Evolutionary conservation across 1,140 invertebrate species (phyloP), one percentile per base, ranked within the genome.

Genomic region (Dinoponera quadriceps): DNA sequence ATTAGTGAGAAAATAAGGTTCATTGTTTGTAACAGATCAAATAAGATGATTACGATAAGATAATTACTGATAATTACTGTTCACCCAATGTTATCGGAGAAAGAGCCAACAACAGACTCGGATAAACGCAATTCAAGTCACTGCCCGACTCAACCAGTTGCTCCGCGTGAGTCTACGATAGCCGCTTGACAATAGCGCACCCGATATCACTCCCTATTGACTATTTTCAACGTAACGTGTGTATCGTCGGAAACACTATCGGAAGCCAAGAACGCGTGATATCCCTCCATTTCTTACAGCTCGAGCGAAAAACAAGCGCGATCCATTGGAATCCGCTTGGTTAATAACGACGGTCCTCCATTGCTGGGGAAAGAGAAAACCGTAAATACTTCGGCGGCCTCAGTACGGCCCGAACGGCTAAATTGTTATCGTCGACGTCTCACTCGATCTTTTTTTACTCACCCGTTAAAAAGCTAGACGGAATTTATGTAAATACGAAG

Each of bases 401-500:
- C 0, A 20, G 13, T 3, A 20, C 9, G 25, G 48, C 1, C 5
- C 11, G n/a, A 63, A 63, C 14, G 2, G n/a, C 1, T 44, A 38
- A n/a, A 44, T 38, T 44, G 38, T 16, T 27, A 38, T 18, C 11
- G 38, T 29, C 16, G 18, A 33, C 33, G 33, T 29, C 29, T n/a
- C 25, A 25, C 59, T n/a, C n/a, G n/a, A 2, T 25, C 1, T 16
- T 14, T 2, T 3, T 74, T 51, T 51, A 49, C 60, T 29, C 20
- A 77, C 48, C 29, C 18, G 3, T 16, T n/a, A n/a, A 44, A 44
- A 1, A 44, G 38, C 38, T 44, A 1, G 4, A 51, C 33, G 48
- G 54, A 22, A 20, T 33, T 77, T 22, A 66, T 18, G 22, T 65
- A 20, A 77, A 77, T 54, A 38, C 29, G 20, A n/a, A 27, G 59